Base-by-base conservation (phyloP, 2,888 invertebrate species). In the Zonitis immaculata region DNA sequence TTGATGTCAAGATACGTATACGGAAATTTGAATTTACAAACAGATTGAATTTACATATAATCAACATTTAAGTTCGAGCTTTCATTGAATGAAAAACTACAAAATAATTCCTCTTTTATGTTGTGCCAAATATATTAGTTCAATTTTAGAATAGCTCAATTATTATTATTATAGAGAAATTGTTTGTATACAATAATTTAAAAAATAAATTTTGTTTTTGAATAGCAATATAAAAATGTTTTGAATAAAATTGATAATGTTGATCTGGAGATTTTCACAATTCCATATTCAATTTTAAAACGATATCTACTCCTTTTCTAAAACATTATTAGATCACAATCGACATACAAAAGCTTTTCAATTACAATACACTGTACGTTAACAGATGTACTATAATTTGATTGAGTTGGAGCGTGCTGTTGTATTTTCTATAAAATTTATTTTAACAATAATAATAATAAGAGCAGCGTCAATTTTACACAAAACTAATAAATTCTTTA, bases 1-100 rank as follows among this genome's bases (percentile, higher is more conserved):
- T 67, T 67, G 67, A 67, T 67, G 65, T 66, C 57, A 62, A 65
- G 65, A 61, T n/a, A n/a, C n/a, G n/a, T 63, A 67, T 67, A 66
- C 65, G 64, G 64, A 67, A 67, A 65, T 67, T 65, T 64, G 63
- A 64, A 65, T 65, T 62, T 60, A 61, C 62, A 65, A 63, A 61
- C 62, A 58, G 51, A 52, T 56, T 60, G n/a, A 66, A 67, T 67
- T 64, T 66, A 58, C 66, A 67, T 67, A 61, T 59, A 64, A 67
- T 65, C 65, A 66, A 62, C 55, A 47, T n/a, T 47, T 47, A 47
- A 57, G 55, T 57, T 55, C 52, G 50, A 51, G 42, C 50, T 45
- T 54, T 35, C 8, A 3, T 35, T 16, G 5, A 9, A 30, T 12
- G 4, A 12, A 27, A 27, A 27, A 9, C 27, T 25, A 5, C 25